Conservation (phyloP, 1,140 invertebrate genomes). For the Danaus melanippus region DNA sequence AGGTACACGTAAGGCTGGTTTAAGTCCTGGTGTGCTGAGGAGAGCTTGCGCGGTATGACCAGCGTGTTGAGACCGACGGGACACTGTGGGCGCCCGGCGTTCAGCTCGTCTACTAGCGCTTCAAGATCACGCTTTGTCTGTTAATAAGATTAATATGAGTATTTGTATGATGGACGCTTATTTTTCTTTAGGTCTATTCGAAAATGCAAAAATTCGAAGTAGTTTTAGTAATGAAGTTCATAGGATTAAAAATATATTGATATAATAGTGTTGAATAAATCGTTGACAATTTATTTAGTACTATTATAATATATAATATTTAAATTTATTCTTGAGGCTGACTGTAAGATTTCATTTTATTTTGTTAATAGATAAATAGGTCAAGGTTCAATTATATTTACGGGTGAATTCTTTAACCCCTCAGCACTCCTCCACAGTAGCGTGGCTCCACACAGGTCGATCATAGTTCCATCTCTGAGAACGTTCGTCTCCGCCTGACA, state of each 20-base stretch:
- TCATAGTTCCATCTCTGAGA: constrained; percentile 96
- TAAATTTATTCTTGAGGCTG: no score
- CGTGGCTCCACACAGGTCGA: constrained; percentile 99
- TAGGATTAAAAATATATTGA: no score
- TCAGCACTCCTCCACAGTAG: constrained; percentile 97
- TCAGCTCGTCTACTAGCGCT: constrained; percentile 93
- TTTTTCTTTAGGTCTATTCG: no score
- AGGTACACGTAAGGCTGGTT: constrained; percentile 98
- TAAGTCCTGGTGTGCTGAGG: constrained; percentile 81
- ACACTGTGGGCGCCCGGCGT: constrained; percentile 98
- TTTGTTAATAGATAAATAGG: no score
- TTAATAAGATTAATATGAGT: constrained; percentile 26
- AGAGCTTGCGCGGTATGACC: constrained; percentile 94
- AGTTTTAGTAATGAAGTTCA: no score
- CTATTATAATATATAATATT: no score
- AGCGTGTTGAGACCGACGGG: constrained; percentile 98
- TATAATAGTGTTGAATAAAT: no score
- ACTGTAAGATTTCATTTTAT: no score
- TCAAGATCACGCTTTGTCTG: constrained; percentile 95
- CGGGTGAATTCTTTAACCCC: constrained; percentile 94
- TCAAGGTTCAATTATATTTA: constrained; percentile 65
- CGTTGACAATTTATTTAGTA: no score
- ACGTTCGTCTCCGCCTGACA: constrained; percentile 89
- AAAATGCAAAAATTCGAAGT: no score
- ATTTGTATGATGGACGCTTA: not conserved